Percentiles rank a stretch among this genome's conserved stretches.
Conservation (phyloP, 2,797 vertebrate genomes). For the Hirundo rustica region DNA sequence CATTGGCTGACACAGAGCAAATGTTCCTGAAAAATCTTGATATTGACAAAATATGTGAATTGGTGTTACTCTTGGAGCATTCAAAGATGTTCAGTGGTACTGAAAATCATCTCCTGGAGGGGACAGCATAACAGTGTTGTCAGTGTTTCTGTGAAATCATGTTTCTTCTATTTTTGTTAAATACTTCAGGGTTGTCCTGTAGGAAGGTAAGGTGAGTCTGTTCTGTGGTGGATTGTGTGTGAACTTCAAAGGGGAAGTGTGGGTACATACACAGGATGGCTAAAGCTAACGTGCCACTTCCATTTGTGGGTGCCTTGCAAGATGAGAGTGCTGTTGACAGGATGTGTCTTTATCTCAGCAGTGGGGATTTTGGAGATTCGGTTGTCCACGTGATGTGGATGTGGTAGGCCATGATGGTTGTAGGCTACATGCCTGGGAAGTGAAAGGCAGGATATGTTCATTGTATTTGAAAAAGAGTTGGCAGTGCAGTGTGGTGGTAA, state of each 20-base stretch:
- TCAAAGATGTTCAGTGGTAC: background rate
- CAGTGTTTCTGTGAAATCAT: background rate
- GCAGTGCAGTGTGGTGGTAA: background rate
- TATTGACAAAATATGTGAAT: background rate
- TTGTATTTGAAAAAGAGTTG: background rate
- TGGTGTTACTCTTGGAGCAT: background rate
- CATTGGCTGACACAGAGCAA: background rate
- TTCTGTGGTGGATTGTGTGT: background rate
- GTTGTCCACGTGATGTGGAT: conserved; percentile 17
- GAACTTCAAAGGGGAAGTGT: background rate
- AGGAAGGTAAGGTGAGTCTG: background rate
- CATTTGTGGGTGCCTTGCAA: conserved; percentile 1
- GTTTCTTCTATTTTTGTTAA: background rate
- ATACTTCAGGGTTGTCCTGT: background rate
- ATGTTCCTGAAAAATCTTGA: background rate
- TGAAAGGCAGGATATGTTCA: background rate
- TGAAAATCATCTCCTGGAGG: background rate
- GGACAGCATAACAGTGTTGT: background rate
- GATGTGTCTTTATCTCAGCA: background rate
- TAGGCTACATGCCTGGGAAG: background rate
- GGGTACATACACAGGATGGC: background rate
- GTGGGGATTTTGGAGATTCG: conserved; percentile 1
- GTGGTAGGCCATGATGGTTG: conserved; percentile 20
- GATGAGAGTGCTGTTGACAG: conserved; percentile 28
- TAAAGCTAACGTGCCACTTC: background rate